A percentile compares a stretch with the other conserved stretches of the same genome.
phyloP scores from a whole-genome alignment of 2,888 invertebrate genomes.

The Nysson spinosus region DNA sequence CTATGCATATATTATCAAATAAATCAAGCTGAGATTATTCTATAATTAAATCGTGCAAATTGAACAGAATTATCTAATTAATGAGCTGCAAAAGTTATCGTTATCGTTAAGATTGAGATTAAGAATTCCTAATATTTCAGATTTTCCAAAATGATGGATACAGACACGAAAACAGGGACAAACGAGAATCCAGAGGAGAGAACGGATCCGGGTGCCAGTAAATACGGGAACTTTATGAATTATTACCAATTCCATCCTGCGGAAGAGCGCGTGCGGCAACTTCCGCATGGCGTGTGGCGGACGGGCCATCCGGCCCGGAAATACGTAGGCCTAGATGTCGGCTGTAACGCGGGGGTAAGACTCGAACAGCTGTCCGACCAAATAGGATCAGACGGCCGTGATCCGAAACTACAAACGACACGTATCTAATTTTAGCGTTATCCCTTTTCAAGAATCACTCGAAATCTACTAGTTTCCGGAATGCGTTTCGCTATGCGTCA shows the following conservation, averaged over 20 bases:
- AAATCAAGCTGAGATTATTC: too few species aligned
- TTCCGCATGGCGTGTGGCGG: slow-evolving; percentile 80
- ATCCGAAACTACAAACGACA: slow-evolving; percentile 53
- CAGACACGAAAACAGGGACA: background rate
- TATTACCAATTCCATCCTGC: slow-evolving; percentile 90
- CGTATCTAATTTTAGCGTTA: slow-evolving; percentile 58
- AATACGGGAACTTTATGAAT: slow-evolving; percentile 91
- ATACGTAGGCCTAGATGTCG: slow-evolving; percentile 84
- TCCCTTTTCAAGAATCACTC: slow-evolving; percentile 32
- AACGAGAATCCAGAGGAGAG: slow-evolving; percentile 31
- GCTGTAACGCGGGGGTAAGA: slow-evolving; percentile 88
- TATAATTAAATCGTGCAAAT: too few species aligned
- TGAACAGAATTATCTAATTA: too few species aligned
- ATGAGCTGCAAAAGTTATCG: too few species aligned
- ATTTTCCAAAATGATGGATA: slow-evolving; percentile 28
- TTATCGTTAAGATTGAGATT: background rate
- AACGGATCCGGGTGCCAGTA: slow-evolving; percentile 86
- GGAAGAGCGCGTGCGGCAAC: slow-evolving; percentile 82
- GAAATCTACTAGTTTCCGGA: slow-evolving; percentile 19
- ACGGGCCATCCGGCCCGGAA: slow-evolving; percentile 65
- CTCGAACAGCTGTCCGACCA: slow-evolving; percentile 61
- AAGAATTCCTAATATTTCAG: slow-evolving; percentile 25
- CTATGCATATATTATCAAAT: too few species aligned
- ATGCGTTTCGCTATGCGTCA: too few species aligned
- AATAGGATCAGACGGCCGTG: slow-evolving; percentile 54